Conservation (phyloP, 2,113 vertebrate species). For the Caracal caracal region DNA sequence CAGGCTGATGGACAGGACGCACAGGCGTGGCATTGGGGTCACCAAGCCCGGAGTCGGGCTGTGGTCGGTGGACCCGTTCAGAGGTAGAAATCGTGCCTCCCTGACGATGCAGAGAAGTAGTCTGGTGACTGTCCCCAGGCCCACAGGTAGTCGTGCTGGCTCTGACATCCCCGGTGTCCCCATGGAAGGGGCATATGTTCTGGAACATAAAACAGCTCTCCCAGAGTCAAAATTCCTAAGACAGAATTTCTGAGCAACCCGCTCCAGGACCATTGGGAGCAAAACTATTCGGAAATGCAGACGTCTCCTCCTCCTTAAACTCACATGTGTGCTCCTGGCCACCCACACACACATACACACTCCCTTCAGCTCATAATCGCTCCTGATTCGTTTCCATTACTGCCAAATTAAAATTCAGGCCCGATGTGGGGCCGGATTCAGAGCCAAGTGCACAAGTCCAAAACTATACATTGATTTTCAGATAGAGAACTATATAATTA, state of each 20-base stretch:
- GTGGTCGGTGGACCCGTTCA: fast-evolving
- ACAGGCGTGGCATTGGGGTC: background rate
- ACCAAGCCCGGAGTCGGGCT: fast-evolving
- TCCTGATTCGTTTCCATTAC: background rate
- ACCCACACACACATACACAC: too few species aligned
- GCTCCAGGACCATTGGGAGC: fast-evolving
- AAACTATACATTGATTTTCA: background rate
- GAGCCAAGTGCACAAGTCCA: background rate
- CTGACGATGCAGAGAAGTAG: fast-evolving
- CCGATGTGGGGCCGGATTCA: background rate
- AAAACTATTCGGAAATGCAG: background rate
- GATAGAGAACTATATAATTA: background rate
- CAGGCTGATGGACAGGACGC: background rate
- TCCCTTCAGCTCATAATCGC: background rate
- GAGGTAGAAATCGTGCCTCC: fast-evolving
- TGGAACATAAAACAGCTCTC: background rate
- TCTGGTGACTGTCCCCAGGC: background rate
- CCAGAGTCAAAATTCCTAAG: background rate
- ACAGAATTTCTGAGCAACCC: background rate
- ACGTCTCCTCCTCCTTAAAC: fast-evolving
- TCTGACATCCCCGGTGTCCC: fast-evolving
- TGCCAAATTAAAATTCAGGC: background rate
- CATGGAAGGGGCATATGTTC: background rate
- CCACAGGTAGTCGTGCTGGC: fast-evolving
- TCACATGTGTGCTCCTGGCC: fast-evolving